Base-by-base conservation (phyloP, 92 coral and sea anemone species). In the Ricordea florida region DNA sequence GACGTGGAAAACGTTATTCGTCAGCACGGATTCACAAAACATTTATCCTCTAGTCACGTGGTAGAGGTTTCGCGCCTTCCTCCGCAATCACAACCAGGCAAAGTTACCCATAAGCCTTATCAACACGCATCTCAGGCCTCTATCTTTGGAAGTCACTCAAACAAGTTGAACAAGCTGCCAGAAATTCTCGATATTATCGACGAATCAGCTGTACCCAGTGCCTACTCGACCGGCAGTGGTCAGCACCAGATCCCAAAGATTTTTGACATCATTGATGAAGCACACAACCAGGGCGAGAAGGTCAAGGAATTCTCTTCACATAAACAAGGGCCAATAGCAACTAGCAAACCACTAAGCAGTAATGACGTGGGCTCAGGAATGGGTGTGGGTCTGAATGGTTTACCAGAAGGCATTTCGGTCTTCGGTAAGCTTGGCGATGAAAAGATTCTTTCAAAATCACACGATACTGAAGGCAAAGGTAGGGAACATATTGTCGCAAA, bases 351-450 rank as follows among this genome's bases (percentile, higher is more conserved):
- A 30, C 94, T 88, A 80, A 74, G 88, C 83, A 81, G 79, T 48
- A 81, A 86, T 28, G 99, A 96, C 70, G 91, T 76, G 66, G 98
- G 98, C 89, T 94, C 99, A 46, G 99, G 97, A 9, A 88, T 89
- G 90, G 90, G 98, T 42, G 88, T 85, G n/a, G 93, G 96, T 31
- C 89, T 91, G 44, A 85, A 81, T 57, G 82, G 80, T 41, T 80
- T 91, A 9, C 93, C 96, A 11, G 81, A 87, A 14, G 93, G 97
- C 5, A 84, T 91, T 49, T 91, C 97, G 35, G 97, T 91, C 22
- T 91, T 91, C 69, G 97, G 97, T 20, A 76, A 85, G 52, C 48
- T 91, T 57, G 97, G 97, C 30, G 97, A 91, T 53, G 46, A 37
- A 21, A 83, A 87, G 67, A 67, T 83, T 21, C 60, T 87, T 1